phyloP scores from a whole-genome alignment of 2,888 invertebrate species.

The Melanostoma scalare region DNA sequence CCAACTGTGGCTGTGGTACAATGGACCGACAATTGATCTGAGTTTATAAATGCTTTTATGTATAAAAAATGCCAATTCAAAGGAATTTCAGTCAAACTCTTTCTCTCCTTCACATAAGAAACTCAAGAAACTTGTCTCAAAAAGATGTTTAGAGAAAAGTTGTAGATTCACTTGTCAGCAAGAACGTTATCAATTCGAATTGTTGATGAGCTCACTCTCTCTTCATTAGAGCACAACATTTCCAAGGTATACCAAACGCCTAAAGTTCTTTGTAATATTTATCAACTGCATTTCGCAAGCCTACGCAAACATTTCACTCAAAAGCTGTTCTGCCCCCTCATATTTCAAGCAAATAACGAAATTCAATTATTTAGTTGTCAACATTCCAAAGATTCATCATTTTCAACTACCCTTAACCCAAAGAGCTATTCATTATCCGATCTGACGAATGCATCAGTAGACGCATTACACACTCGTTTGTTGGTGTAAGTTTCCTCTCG shows the following conservation, averaged over 20 bases:
- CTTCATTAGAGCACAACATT: background rate
- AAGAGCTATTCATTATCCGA: slow-evolving; percentile 37
- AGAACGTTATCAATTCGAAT: too few relatives aligned
- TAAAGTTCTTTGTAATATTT: background rate
- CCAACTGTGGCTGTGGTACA: too few relatives aligned
- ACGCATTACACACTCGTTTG: slow-evolving; percentile 29
- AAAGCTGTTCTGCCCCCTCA: slow-evolving; percentile 46
- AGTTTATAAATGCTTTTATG: too few relatives aligned
- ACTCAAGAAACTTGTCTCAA: background rate
- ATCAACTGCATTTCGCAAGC: slow-evolving; percentile 29
- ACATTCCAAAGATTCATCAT: slow-evolving; percentile 53
- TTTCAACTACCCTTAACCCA: slow-evolving; percentile 32
- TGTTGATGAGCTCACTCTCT: too few relatives aligned
- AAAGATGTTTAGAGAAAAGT: background rate
- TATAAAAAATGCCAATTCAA: too few relatives aligned
- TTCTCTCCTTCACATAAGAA: background rate
- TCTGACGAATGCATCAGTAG: slow-evolving; percentile 6
- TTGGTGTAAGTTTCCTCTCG: slow-evolving; percentile 14
- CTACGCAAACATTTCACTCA: slow-evolving; percentile 34
- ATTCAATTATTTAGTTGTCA: slow-evolving; percentile 68
- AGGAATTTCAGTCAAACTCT: too few relatives aligned
- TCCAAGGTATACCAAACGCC: background rate
- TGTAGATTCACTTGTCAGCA: too few relatives aligned
- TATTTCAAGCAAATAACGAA: slow-evolving; percentile 42
- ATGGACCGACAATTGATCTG: too few relatives aligned